Evolutionary conservation across 1,140 invertebrate genomes (phyloP), one percentile per base, ranked within the genome.

Genomic region (Pemphigus obesinymphae): DNA sequence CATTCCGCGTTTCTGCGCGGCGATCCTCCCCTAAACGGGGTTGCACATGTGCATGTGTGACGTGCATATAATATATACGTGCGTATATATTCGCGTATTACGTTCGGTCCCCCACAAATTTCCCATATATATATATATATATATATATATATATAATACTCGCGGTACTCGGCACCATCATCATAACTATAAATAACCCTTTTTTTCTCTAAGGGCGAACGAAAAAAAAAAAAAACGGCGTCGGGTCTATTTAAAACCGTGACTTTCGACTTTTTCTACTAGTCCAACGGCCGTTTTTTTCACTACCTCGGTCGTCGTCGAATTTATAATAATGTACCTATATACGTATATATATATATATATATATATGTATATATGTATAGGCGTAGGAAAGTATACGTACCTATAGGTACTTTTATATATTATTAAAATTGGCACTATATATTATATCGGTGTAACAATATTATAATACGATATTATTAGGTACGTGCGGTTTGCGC

Each of bases 261-360:
- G 76, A 80, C 76, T 80, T 80, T 80, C 17, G 40, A 80, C 76
- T 80, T 80, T 80, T 80, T 43, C n/a, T 23, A 50, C 68, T 2
- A 26, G 43, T 29, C 23, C 55, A 80, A 80, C 76, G 23, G 76
- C 55, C 76, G 37, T 63, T 80, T 61, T 61, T 29, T 50, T 13
- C 68, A 43, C n/a, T 20, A 10, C 37, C 20, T 4, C 34, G 63
- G 26, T 20, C 58, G 31, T 10, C 29, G 6, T 20, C 20, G 20
- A 15, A 68, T 61, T 58, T 29, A 58, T 50, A n/a, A 50, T 31
- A 31, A 26, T 63, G 23, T 63, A 26, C 29, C 13, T 66, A n/a
- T 37, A n/a, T 61, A 17, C 6, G 1, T 31, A 31, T 50, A n/a
- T n/a, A 5, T 40, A 6, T n/a, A 2, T 15, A 29, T 20, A 26